Evolutionary conservation across 2,113 vertebrate genomes (phyloP), one percentile per base, ranked within the genome.

Genomic region (Sciurus niger): DNA sequence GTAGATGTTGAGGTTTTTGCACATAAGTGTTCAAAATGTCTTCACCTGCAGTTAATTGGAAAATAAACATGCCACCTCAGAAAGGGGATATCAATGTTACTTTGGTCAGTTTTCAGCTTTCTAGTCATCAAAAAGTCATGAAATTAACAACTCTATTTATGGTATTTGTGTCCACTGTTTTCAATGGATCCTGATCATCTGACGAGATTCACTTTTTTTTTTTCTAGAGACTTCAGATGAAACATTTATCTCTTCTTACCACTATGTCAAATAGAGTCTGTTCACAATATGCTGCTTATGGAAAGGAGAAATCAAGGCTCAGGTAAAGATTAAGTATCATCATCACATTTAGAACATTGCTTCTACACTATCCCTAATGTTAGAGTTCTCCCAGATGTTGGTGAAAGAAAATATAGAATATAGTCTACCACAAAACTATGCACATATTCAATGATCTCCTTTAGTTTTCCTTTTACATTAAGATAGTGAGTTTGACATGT

Each of bases 191-290:
- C 72, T 73, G 22, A 55, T 37, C 46, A 43, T 48, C 53, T 88
- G 93, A 97, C 90, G 63, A 40, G 13, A 10, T 8, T 90, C 46
- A 85, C 48, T 80, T 68, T 93, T 70, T 93, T 70, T 1, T 37
- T 32, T 91, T 97, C 68, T 97, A 99, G 99, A 98, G 97, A 96
- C 97, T 99, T n/a, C 97, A 98, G 63, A 97, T 98, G 46, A 98
- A 98, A 74, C 91, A 97, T 30, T 17, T 98, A 20, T 98, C 98
- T 8, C 93, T 98, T 60, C 98, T 99, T 86, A 98, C 98, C 4
- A 74, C 83, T 30, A 93, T 98, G 12, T 98, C 99, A 12, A 98
- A 98, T 79, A 97, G 97, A 80, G 63, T 88, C 4, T 99, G 99
- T 32, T 98, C 98, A 77, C 98, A 96, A 76, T 97, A 98, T 14